These are phyloP conservation scores for Chaitophorus viminalis DNA, from an alignment of 2,888 invertebrate species.

Conservation along the genomic window DNA sequence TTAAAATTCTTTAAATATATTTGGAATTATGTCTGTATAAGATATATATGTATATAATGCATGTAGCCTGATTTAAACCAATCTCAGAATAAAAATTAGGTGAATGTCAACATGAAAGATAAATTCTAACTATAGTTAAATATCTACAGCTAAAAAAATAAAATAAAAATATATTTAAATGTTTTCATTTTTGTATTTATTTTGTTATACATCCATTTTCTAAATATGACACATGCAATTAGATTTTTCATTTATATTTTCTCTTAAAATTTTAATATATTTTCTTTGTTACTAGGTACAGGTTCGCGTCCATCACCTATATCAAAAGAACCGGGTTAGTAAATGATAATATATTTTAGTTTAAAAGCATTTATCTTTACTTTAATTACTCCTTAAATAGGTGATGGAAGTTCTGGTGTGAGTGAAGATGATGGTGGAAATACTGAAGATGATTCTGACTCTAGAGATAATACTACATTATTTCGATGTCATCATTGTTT, in stretches of 20 bases:
- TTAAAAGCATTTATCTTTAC: not conserved
- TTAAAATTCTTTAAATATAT: no score
- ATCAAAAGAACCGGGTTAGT: slow-evolving; percentile 66
- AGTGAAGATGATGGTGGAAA: slow-evolving; percentile 82
- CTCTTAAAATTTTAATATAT: not conserved
- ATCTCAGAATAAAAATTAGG: no score
- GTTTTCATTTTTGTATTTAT: no score
- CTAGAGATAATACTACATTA: slow-evolving; percentile 79
- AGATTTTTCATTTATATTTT: not conserved
- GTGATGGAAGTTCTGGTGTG: slow-evolving; percentile 73
- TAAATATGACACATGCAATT: not conserved
- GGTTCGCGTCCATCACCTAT: slow-evolving; percentile 66
- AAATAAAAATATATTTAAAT: no score
- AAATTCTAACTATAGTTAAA: no score
- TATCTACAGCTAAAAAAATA: no score
- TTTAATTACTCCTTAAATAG: slow-evolving; percentile 64
- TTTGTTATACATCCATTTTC: no score
- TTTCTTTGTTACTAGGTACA: slow-evolving; percentile 63
- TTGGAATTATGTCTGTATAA: no score
- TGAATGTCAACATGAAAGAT: no score
- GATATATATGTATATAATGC: no score
- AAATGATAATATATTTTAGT: not conserved
- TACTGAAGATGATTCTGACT: slow-evolving; percentile 95
- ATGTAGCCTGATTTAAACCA: no score
- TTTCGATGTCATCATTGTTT: slow-evolving; percentile 81